Percentiles rank a stretch among this genome's conserved stretches.
Evolutionary conservation across 2,113 vertebrate genomes (phyloP).

Genomic region (Amblyornis subalaris): DNA sequence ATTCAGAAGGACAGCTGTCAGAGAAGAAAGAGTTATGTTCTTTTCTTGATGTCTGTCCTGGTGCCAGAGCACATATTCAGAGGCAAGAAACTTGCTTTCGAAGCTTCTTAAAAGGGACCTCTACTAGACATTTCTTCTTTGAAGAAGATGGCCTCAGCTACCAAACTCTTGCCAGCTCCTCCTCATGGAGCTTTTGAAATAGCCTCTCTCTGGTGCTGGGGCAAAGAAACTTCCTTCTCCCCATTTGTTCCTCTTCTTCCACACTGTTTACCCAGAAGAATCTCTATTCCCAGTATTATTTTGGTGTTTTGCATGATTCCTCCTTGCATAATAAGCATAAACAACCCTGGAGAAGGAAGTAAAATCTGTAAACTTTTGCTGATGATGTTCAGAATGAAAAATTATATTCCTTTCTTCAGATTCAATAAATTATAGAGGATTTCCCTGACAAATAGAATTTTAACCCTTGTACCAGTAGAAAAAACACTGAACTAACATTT

Average conservation of each 20-base stretch:
- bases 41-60: background rate
- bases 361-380: background rate
- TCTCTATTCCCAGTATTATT: background rate
- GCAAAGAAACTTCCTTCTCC: background rate
- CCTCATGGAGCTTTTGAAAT: background rate
- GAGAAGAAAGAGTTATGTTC: background rate
- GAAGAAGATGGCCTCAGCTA: background rate
- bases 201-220: background rate
- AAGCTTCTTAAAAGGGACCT: background rate
- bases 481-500: background rate
- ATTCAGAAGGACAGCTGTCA: slow-evolving; percentile 30
- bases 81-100: background rate
- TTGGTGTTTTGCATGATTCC: background rate
- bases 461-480: background rate
- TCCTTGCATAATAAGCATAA: background rate
- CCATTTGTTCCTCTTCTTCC: background rate
- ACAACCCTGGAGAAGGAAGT: background rate
- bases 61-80: background rate
- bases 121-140: background rate
- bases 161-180: background rate
- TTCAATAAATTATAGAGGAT: background rate
- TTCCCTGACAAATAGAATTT: background rate
- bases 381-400: background rate
- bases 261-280: background rate
- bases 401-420: background rate